Evolutionary conservation across 2,797 vertebrate species (phyloP).

Genomic region (Carduelis carduelis): DNA sequence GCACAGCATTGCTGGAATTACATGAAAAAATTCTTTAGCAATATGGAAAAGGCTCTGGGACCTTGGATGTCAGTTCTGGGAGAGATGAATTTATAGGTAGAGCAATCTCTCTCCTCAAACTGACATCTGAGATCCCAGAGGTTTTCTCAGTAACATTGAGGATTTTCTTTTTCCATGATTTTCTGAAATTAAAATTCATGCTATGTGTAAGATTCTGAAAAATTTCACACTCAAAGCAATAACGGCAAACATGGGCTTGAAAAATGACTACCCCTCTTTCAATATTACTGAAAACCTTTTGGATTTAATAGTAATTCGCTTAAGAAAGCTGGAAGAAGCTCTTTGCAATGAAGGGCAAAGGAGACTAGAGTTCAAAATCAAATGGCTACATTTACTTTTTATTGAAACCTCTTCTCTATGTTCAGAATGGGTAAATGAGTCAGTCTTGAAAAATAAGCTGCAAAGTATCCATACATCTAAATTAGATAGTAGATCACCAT

Average conservation of each 20-base stretch:
- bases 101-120: slow-evolving; percentile 64
- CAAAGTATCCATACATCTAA: neutral
- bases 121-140: slow-evolving; percentile 62
- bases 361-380: neutral
- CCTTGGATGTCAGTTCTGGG: slow-evolving; percentile 62
- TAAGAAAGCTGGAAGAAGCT: neutral
- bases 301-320: neutral
- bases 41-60: slow-evolving; percentile 50
- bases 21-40: slow-evolving; percentile 52
- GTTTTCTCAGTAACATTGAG: slow-evolving; percentile 5
- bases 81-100: slow-evolving; percentile 65
- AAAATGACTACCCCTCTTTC: neutral
- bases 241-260: neutral
- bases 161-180: slow-evolving; percentile 42
- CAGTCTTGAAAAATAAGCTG: neutral
- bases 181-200: neutral
- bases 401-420: neutral
- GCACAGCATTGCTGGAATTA: neutral
- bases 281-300: neutral
- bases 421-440: neutral
- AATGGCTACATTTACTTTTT: neutral
- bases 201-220: neutral
- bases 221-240: neutral
- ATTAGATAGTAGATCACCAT: neutral
- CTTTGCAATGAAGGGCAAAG: neutral